These are phyloP conservation scores for Tragopan temminckii DNA, from an alignment of 2,797 vertebrate species.

Conservation along the genomic window DNA sequence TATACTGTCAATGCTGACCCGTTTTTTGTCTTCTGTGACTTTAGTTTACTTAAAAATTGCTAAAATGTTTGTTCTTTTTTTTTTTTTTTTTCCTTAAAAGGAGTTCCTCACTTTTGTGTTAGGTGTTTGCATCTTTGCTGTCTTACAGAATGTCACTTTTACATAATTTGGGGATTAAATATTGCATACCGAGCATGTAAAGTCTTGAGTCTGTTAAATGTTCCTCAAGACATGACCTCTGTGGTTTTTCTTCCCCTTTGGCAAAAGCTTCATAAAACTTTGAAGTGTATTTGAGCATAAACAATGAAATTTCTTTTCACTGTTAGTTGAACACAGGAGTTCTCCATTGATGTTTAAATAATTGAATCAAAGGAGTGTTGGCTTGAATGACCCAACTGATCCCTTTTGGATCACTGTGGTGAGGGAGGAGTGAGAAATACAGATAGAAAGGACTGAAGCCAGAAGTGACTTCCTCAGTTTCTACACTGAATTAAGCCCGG, in stretches of 20 bases:
- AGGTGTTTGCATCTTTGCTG: neutral
- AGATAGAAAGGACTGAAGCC: neutral
- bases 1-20: neutral
- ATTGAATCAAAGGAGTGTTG: slow-evolving; percentile 15
- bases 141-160: neutral
- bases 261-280: neutral
- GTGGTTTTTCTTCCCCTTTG: neutral
- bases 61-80: neutral
- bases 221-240: neutral
- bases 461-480: neutral
- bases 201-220: neutral
- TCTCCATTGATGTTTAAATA: slow-evolving; percentile 16
- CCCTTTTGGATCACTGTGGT: neutral
- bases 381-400: neutral
- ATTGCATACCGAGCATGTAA: neutral
- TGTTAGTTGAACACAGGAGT: neutral
- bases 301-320: neutral
- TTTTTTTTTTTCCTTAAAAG: neutral
- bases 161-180: neutral
- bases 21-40: neutral
- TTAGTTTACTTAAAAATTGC: neutral
- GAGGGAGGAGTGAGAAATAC: neutral
- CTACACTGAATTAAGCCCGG: neutral
- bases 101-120: neutral
- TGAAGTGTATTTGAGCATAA: neutral